phyloP scores from a whole-genome alignment of 1,140 invertebrate genomes.

The Meteorus sp. region DNA sequence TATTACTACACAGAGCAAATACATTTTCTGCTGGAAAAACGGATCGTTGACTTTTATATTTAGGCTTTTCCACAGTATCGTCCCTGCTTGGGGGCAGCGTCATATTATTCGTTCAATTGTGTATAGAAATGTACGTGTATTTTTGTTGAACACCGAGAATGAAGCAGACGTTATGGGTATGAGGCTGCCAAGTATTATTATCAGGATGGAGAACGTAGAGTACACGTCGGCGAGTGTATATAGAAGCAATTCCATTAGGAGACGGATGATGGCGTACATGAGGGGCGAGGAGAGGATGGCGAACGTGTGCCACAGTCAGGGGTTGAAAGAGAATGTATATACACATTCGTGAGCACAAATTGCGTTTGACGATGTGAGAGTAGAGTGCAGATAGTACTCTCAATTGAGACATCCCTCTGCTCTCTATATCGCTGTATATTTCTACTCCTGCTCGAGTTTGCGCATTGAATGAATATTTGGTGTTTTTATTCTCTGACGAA shows the following conservation, averaged over 20 bases:
- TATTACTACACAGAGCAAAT: too few species aligned
- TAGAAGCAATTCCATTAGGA: conserved; percentile 49
- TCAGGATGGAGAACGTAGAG: background rate
- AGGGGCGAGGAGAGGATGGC: conserved; percentile 7
- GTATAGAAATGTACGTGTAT: too few species aligned
- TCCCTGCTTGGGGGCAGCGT: too few species aligned
- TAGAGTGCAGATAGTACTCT: conserved; percentile 27
- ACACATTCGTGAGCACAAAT: conserved; percentile 36
- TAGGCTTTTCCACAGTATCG: conserved; percentile 28
- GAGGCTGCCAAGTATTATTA: background rate
- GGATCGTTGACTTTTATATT: conserved; percentile 46
- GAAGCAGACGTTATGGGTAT: too few species aligned
- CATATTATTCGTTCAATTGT: too few species aligned
- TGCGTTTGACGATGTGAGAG: conserved; percentile 28
- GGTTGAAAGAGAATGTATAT: too few species aligned
- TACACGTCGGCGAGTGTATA: conserved; percentile 16
- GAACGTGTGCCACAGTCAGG: background rate
- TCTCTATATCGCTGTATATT: conserved; percentile 3
- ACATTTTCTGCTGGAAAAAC: conserved; percentile 28
- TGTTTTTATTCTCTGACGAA: conserved; percentile 22
- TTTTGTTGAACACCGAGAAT: background rate
- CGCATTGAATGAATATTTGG: conserved; percentile 4
- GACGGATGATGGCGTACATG: conserved; percentile 31
- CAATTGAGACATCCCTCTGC: conserved; percentile 50
- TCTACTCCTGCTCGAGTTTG: background rate